These are phyloP conservation scores for Drosophila ogumai DNA, from an alignment of 1,140 invertebrate genomes.

Conservation along the genomic window DNA sequence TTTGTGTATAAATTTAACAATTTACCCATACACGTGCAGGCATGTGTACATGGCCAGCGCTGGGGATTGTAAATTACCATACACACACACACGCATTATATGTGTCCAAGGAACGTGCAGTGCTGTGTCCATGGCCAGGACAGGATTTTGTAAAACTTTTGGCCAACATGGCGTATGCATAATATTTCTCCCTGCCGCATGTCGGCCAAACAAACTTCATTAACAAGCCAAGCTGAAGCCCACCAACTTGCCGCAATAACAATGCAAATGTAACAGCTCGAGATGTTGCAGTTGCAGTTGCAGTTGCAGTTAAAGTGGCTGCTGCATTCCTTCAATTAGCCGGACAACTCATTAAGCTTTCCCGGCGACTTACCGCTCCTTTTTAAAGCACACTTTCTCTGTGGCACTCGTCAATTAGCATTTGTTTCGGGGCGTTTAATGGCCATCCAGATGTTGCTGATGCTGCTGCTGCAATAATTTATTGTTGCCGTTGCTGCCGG, in stretches of 20 bases:
- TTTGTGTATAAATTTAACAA: conserved; percentile 83
- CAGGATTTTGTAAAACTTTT: conserved; percentile 72
- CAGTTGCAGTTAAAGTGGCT: conserved; percentile 6
- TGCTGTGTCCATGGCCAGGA: conserved; percentile 45
- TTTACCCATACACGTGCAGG: conserved; percentile 74
- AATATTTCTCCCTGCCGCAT: conserved; percentile 73
- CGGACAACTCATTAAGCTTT: conserved; percentile 58
- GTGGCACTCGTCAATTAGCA: conserved; percentile 68
- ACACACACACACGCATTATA: conserved; percentile 41
- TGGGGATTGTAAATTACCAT: conserved; percentile 80
- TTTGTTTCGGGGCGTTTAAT: conserved; percentile 67
- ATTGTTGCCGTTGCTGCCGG: conserved; percentile 53
- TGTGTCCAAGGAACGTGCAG: conserved; percentile 57
- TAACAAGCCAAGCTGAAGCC: conserved; percentile 48
- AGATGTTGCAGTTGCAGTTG: conserved; percentile 27
- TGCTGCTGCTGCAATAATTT: conserved; percentile 58
- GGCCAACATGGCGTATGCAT: conserved; percentile 70
- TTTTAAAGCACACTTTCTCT: conserved; percentile 47
- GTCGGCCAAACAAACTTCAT: conserved; percentile 58
- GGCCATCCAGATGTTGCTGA: conserved; percentile 33
- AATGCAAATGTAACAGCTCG: conserved; percentile 67
- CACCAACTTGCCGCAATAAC: conserved; percentile 47
- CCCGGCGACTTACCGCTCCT: conserved; percentile 38
- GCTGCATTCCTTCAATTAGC: conserved; percentile 57
- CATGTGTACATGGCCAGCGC: conserved; percentile 59